Evolutionary conservation across 2,797 vertebrate species (phyloP).

Genomic region (Leptodactylus fallax): DNA sequence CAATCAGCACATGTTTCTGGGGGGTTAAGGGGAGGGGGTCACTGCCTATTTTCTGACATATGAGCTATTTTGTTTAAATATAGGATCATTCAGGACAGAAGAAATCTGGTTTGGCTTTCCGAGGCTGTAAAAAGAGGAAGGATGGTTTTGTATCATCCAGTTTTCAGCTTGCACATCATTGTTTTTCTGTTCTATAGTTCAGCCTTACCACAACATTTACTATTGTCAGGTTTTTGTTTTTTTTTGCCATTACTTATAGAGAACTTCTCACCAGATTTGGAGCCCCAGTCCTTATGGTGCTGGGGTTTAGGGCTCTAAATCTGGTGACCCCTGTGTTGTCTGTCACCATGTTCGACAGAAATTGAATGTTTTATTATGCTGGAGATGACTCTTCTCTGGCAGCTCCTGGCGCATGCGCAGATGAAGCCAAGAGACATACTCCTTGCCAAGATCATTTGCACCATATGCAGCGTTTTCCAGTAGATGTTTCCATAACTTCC

Average conservation of each 20-base stretch:
- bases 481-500: too few relatives aligned
- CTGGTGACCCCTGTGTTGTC: too few relatives aligned
- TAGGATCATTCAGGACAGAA: constrained; percentile 10
- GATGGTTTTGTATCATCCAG: neutral
- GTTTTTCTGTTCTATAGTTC: neutral
- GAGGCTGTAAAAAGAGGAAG: neutral
- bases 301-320: too few relatives aligned
- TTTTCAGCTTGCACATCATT: neutral
- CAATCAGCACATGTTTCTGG: constrained; percentile 27
- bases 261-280: neutral
- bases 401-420: too few relatives aligned
- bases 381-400: too few relatives aligned
- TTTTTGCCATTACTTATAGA: neutral
- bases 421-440: too few relatives aligned
- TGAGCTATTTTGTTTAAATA: constrained; percentile 51
- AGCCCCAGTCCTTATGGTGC: too few relatives aligned
- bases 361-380: too few relatives aligned
- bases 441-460: too few relatives aligned
- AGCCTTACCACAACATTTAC: neutral
- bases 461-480: too few relatives aligned
- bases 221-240: too few relatives aligned
- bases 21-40: neutral
- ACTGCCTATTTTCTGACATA: constrained; percentile 30
- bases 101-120: neutral
- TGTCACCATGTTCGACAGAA: too few relatives aligned